A percentile compares a stretch with the other conserved stretches of the same genome.
These are phyloP conservation scores for Myotis pilosus DNA, from an alignment of 2,797 vertebrate genomes.

Conservation along the genomic window DNA sequence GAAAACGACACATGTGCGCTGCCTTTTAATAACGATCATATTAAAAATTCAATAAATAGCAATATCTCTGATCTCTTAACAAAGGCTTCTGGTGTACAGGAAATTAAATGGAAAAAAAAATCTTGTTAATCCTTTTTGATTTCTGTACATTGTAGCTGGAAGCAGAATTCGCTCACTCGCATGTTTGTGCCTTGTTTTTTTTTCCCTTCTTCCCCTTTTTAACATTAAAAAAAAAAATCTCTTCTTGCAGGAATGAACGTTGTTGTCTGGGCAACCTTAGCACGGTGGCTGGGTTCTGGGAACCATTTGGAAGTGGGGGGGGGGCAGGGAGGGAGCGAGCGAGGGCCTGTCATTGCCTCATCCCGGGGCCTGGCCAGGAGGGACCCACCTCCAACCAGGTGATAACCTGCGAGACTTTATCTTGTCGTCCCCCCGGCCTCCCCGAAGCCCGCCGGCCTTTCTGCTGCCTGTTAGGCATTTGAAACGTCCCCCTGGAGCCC, in stretches of 20 bases:
- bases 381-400: slow-evolving; percentile 92
- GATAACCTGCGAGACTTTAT: slow-evolving; percentile 99
- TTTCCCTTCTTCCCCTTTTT: background rate
- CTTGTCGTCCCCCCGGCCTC: slow-evolving; percentile 93
- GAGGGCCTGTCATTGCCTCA: slow-evolving; percentile 80
- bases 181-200: slow-evolving; percentile 76
- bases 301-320: slow-evolving; percentile 81
- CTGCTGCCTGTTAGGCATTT: slow-evolving; percentile 92
- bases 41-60: slow-evolving; percentile 91
- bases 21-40: slow-evolving; percentile 91
- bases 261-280: slow-evolving; percentile 86
- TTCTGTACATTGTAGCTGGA: slow-evolving; percentile 87
- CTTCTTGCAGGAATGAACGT: slow-evolving; percentile 77
- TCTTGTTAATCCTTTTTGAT: slow-evolving; percentile 90
- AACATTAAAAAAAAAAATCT: slow-evolving; percentile 70
- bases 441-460: slow-evolving; percentile 95
- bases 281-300: slow-evolving; percentile 81
- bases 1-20: slow-evolving; percentile 85
- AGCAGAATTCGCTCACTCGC: slow-evolving; percentile 86
- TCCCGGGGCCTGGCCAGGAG: slow-evolving; percentile 91
- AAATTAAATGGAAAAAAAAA: slow-evolving; percentile 89
- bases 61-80: slow-evolving; percentile 91
- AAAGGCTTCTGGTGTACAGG: slow-evolving; percentile 89
- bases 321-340: background rate
- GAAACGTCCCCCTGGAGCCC: slow-evolving; percentile 93